Base-by-base conservation (phyloP, 2,888 invertebrate genomes). In the Acrobasis repandana region DNA sequence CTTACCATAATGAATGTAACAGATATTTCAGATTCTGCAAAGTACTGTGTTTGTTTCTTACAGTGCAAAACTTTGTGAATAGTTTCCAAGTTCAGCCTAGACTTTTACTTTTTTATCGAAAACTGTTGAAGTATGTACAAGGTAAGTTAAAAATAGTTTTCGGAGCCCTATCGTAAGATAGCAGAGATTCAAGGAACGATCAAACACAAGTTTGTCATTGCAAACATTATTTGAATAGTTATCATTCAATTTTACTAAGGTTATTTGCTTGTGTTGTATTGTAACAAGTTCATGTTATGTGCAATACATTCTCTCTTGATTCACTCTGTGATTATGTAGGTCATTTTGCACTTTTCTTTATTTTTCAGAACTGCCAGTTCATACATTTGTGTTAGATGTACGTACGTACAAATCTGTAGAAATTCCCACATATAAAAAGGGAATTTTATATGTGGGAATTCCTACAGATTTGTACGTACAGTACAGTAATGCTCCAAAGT, bases 321-420 rank as follows among this genome's bases (percentile, higher is more conserved):
- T 68, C 70, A 73, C 66, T 66, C 67, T 66, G 72, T 67, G 69
- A 63, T 54, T 69, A 71, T 68, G 67, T 68, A 67, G 72, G 74
- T 71, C 73, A 67, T 47, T 61, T 61, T 61, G 46, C 63, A 61
- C 58, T 67, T 63, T 61, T 61, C 33, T 62, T 65, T 43, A 14
- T 43, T 43, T 5, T 14, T 11, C 2, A 38, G 2, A 38, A 11
- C 14, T 38, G 10, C 8, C 0, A 14, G 38, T 38, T 14, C 38
- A 11, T 38, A 38, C 14, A 38, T 11, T 9, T 38, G 1, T 38
- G 14, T 28, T 28, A 28, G 28, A 28, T 28, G 6, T 28, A 28
- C 4, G n/a, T n/a, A n/a, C n/a, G n/a, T n/a, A n/a, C n/a, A n/a
- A n/a, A n/a, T n/a, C n/a, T n/a, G n/a, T n/a, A n/a, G n/a, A n/a